Base-by-base conservation (phyloP, 1,140 invertebrate genomes). In the Drosophila pachea region DNA sequence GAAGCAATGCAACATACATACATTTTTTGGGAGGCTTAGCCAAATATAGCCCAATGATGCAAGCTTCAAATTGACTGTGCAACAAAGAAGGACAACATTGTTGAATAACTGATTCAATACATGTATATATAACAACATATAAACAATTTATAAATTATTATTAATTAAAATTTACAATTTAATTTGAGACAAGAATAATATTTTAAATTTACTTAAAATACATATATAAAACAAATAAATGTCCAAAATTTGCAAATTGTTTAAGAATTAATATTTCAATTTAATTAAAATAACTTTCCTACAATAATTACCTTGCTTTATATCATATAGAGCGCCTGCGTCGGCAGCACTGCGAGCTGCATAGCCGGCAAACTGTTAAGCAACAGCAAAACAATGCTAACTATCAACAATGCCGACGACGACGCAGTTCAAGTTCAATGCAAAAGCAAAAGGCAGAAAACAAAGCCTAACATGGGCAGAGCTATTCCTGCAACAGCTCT, bases 281-380 rank as follows among this genome's bases (percentile, higher is more conserved):
- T 43, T 38, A 8, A 22, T 36, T 53, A 32, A 36, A 22, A 16
- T 31, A 11, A 9, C 11, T 43, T 4, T 4, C 5, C 5, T 7
- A 9, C 5, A 16, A 55, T 22, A 22, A 22, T 2, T 22, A 22
- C 22, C 22, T 5, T 14, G 32, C 33, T n/a, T 48, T 55, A 65
- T 40, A 33, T 58, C 50, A 43, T 16, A 29, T 8, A 42, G 38
- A 55, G 73, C 45, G 42, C 14, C 14, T 38, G 50, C 16, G 58
- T 35, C 33, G 50, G 54, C 56, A 68, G 74, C 32, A 48, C 36
- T 53, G 47, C 11, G 16, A 55, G 29, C 40, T 52, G 52, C 33
- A 72, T 42, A 76, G 59, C 78, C 78, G 78, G 78, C 72, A 36
- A 74, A 74, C 58, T 50, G 29, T 53, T 55, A 38, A 66, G 42